Conservation (phyloP, 2,888 invertebrate genomes). For the Galeruca laticollis region DNA sequence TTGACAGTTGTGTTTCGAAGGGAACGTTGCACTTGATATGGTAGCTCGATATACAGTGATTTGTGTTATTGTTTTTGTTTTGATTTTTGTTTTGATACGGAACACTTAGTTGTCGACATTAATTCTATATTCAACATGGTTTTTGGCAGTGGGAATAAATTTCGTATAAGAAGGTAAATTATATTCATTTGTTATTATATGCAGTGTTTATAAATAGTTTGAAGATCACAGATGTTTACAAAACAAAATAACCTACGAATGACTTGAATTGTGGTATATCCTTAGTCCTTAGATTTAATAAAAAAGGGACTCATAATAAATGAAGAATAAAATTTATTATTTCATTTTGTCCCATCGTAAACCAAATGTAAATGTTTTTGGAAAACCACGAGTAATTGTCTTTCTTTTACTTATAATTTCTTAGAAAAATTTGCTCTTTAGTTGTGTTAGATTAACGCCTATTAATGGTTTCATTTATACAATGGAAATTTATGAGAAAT, state of each 20-base stretch:
- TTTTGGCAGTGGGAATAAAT: conserved; percentile 68
- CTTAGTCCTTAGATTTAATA: no score
- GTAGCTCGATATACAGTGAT: conserved; percentile 41
- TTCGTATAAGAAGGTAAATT: conserved; percentile 69
- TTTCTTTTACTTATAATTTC: no score
- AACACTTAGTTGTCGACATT: conserved; percentile 43
- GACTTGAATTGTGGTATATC: no score
- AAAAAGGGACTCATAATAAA: no score
- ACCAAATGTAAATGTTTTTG: no score
- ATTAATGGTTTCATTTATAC: no score
- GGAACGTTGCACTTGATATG: conserved; percentile 46
- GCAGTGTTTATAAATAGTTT: background rate
- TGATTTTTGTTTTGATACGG: conserved; percentile 49
- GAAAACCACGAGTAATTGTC: no score
- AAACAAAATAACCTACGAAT: background rate
- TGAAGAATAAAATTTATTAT: no score
- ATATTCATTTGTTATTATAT: background rate
- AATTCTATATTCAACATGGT: conserved; percentile 58
- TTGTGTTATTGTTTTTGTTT: conserved; percentile 46
- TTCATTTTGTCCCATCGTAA: no score
- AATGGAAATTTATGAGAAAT: no score
- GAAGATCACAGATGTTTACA: background rate
- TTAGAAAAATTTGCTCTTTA: no score
- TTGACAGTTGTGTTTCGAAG: conserved; percentile 56
- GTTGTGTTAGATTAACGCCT: no score